Evolutionary conservation across 2,888 invertebrate species (phyloP).

Genomic region (Coelopa pilipes): DNA sequence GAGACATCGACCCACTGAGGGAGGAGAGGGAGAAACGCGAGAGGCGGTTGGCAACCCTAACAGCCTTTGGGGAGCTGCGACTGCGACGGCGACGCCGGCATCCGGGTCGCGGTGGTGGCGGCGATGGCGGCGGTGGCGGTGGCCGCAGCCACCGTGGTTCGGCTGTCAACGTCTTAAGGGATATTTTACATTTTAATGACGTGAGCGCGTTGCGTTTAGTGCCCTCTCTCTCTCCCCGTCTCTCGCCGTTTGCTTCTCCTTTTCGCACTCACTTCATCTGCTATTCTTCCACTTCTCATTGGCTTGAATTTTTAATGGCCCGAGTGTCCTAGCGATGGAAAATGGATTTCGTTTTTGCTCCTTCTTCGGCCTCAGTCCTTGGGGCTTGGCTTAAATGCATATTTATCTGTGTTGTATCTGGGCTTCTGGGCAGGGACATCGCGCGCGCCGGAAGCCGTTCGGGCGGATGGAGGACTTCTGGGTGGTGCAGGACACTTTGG

Average conservation of each 20-base stretch:
- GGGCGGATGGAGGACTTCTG: too few relatives aligned
- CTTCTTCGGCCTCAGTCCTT: neutral
- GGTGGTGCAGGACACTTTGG: too few relatives aligned
- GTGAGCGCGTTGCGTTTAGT: slow-evolving; percentile 17
- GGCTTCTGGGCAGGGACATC: too few relatives aligned
- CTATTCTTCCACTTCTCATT: neutral
- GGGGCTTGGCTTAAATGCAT: too few relatives aligned
- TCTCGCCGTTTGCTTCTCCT: neutral
- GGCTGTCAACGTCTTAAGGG: slow-evolving; percentile 27
- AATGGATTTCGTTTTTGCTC: neutral
- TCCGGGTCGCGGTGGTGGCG: too few relatives aligned
- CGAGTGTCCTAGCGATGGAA: neutral
- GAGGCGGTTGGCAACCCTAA: neutral
- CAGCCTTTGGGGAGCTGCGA: neutral
- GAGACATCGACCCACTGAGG: neutral
- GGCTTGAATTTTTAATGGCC: neutral
- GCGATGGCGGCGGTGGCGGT: slow-evolving; percentile 12
- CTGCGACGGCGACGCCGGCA: too few relatives aligned
- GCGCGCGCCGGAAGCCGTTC: too few relatives aligned
- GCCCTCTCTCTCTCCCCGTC: too few relatives aligned
- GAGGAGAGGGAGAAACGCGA: neutral
- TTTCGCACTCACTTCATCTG: neutral
- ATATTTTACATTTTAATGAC: slow-evolving; percentile 29
- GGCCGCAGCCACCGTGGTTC: slow-evolving; percentile 9
- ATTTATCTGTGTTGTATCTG: too few relatives aligned